Conservation (phyloP, 2,888 invertebrate genomes). For the Eilema griseolum region DNA sequence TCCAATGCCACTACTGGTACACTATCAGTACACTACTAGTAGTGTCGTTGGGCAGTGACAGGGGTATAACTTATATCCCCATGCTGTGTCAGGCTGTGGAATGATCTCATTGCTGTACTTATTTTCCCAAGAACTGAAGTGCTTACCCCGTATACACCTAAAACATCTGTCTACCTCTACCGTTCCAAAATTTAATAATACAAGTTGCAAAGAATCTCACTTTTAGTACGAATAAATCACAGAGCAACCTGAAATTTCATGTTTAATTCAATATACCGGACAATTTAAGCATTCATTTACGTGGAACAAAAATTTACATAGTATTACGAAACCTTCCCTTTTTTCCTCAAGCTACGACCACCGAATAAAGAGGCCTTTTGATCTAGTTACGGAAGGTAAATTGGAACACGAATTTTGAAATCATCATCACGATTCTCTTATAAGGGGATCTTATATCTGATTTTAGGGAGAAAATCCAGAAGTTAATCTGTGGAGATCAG, state of each 20-base stretch:
- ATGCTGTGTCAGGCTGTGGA: too few species aligned
- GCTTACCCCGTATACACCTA: too few species aligned
- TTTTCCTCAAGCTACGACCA: not conserved
- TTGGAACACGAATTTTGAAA: not conserved
- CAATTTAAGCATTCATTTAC: constrained; percentile 11
- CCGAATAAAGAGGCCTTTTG: constrained; percentile 8
- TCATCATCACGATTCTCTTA: not conserved
- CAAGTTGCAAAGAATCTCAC: not conserved
- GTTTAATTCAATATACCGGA: constrained; percentile 10
- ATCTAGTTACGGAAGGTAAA: constrained; percentile 11
- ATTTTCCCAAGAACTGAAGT: too few species aligned
- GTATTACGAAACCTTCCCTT: constrained; percentile 8
- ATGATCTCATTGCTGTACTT: too few species aligned
- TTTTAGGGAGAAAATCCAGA: not conserved
- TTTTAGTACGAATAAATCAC: constrained; percentile 8
- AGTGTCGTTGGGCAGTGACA: too few species aligned
- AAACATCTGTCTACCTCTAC: too few species aligned
- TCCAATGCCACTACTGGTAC: too few species aligned
- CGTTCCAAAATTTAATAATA: not conserved
- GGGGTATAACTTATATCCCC: too few species aligned
- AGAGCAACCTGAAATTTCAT: not conserved
- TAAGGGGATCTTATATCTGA: not conserved
- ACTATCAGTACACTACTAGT: too few species aligned
- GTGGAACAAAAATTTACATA: constrained; percentile 12
- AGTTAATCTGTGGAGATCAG: not conserved